Evolutionary conservation across 2,888 invertebrate genomes (phyloP).

Genomic region (Caenorhabditis angaria): DNA sequence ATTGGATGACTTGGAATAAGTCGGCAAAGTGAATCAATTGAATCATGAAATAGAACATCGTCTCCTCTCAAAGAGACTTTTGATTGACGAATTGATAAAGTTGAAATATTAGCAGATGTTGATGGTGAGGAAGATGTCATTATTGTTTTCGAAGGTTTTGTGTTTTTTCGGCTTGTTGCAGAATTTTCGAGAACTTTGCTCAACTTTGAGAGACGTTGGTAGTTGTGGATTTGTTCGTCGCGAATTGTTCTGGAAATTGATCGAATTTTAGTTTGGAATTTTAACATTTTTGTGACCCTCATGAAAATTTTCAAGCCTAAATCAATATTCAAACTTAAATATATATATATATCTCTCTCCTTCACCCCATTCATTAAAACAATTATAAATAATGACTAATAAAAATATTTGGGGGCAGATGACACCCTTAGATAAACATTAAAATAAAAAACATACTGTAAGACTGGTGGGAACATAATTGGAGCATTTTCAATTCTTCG

Average conservation of each 20-base stretch:
- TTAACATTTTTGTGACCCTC: too few species aligned
- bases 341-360: too few species aligned
- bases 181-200: conserved; percentile 42
- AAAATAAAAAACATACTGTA: conserved; percentile 8
- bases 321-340: neutral
- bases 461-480: conserved; percentile 42
- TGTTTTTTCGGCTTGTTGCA: conserved; percentile 20
- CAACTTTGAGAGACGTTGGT: conserved; percentile 44
- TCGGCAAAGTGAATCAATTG: conserved; percentile 34
- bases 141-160: conserved; percentile 19
- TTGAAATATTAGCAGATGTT: neutral
- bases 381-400: too few species aligned
- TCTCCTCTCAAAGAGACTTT: conserved; percentile 52
- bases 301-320: too few species aligned
- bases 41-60: conserved; percentile 52
- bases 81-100: conserved; percentile 45
- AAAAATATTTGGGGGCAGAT: neutral
- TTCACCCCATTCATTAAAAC: too few species aligned
- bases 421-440: neutral
- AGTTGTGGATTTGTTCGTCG: conserved; percentile 49
- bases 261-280: too few species aligned
- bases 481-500: conserved; percentile 36
- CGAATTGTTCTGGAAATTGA: conserved; percentile 35
- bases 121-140: conserved; percentile 9
- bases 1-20: conserved; percentile 37